phyloP scores from a whole-genome alignment of 92 coral and sea anemone species.

The Umimayanthus chanpuru region DNA sequence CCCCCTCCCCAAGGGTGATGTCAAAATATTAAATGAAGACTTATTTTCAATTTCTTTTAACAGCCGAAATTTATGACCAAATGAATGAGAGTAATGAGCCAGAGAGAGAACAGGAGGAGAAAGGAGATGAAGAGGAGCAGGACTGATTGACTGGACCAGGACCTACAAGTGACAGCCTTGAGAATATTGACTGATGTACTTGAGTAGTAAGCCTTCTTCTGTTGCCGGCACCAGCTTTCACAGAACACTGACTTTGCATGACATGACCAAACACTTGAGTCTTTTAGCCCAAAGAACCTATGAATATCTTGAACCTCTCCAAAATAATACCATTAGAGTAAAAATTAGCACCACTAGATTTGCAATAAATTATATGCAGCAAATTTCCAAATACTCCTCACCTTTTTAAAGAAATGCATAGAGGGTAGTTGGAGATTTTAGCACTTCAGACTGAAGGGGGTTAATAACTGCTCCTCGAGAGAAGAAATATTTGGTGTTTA shows the following conservation, averaged over 20 bases:
- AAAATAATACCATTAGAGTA: not conserved
- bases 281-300: conserved; percentile 17
- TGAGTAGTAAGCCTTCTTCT: conserved; percentile 30
- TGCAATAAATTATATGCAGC: not conserved
- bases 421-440: not conserved
- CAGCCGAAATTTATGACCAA: conserved; percentile 42
- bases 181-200: conserved; percentile 21
- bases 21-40: not conserved
- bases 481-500: not conserved
- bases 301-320: not conserved
- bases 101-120: conserved; percentile 46
- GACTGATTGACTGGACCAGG: conserved; percentile 6
- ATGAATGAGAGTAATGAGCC: conserved; percentile 51
- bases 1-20: too few relatives aligned
- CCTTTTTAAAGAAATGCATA: not conserved
- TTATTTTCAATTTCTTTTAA: not conserved
- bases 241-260: not conserved
- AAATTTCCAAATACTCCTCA: not conserved
- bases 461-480: not conserved
- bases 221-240: conserved; percentile 25
- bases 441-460: not conserved
- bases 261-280: conserved; percentile 5
- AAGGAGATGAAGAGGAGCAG: conserved; percentile 27
- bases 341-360: not conserved
- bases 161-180: not conserved